Evolutionary conservation across 2,888 invertebrate species (phyloP).

Genomic region (Julus scanicus): DNA sequence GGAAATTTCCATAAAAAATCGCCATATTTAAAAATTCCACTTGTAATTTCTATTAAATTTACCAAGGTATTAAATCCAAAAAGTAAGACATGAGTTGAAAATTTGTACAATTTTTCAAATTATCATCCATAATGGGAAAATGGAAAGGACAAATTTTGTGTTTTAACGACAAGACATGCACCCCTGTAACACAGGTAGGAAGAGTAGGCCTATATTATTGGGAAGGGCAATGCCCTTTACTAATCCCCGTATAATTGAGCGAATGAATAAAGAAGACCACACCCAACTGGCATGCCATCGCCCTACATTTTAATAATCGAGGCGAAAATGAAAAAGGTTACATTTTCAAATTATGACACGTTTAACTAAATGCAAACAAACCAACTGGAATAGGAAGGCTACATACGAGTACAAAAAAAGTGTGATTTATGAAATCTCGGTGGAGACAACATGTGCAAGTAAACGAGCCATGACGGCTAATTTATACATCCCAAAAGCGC

Average conservation of each 20-base stretch:
- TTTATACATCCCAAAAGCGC: neutral
- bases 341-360: neutral
- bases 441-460: neutral
- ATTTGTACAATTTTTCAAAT: no score
- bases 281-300: slow-evolving; percentile 14
- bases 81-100: no score
- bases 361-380: neutral
- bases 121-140: no score
- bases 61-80: no score
- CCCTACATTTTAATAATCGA: slow-evolving; percentile 2
- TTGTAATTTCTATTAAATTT: no score
- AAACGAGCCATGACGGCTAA: neutral
- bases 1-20: no score
- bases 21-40: no score
- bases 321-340: slow-evolving; percentile 24
- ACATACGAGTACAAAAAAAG: neutral
- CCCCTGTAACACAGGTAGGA: neutral
- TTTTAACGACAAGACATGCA: neutral
- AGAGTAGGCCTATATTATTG: slow-evolving; percentile 10
- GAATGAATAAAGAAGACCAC: slow-evolving; percentile 7
- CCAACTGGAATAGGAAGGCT: neutral
- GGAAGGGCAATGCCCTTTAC: slow-evolving; percentile 2
- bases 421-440: slow-evolving; percentile 6
- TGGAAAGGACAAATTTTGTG: no score
- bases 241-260: neutral